Base-by-base conservation (phyloP, 2,888 invertebrate species). In the Trissolcus japonicus region DNA sequence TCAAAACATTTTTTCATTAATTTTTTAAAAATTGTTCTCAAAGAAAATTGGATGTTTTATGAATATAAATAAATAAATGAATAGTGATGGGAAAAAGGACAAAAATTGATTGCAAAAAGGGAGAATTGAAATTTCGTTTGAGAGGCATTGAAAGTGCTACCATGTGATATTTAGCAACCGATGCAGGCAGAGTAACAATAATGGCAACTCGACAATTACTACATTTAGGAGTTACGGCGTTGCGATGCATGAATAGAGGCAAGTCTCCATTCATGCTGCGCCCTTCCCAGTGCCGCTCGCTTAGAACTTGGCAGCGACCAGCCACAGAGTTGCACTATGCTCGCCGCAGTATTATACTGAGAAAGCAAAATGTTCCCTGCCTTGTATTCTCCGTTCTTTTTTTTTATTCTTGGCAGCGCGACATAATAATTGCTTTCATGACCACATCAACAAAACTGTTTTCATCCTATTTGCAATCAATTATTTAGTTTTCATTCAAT, bases 221-320 rank as follows among this genome's bases (percentile, higher is more conserved):
- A 67, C 75, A 81, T 82, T 84, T 83, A 82, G 82, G 80, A 84
- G 78, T 79, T 80, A 80, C 80, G 81, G 79, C 80, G 80, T 79
- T 54, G 79, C 78, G 76, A 80, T 76, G 82, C 80, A 83, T 86
- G 83, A 87, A 86, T 85, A 86, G 84, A 82, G 82, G 80, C 80
- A 81, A 82, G 83, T 80, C 81, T 85, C 85, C 86, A 87, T 87
- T 86, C 86, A 86, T 86, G 82, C 82, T 78, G 73, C 35, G 35
- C 78, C 73, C 73, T 73, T 56, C 73, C 61, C 73, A 66, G 65
- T 41, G 73, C 51, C 73, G 17, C 50, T 76, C 71, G 76, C 61
- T 73, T 51, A 65, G 66, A 67, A 63, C 67, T 73, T 73, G 63
- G 72, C 67, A 73, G 21, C 62, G 51, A 59, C 68, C 63, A 63